Conservation (phyloP, 2,113 vertebrate species). For the Triplophysa tibetana region DNA sequence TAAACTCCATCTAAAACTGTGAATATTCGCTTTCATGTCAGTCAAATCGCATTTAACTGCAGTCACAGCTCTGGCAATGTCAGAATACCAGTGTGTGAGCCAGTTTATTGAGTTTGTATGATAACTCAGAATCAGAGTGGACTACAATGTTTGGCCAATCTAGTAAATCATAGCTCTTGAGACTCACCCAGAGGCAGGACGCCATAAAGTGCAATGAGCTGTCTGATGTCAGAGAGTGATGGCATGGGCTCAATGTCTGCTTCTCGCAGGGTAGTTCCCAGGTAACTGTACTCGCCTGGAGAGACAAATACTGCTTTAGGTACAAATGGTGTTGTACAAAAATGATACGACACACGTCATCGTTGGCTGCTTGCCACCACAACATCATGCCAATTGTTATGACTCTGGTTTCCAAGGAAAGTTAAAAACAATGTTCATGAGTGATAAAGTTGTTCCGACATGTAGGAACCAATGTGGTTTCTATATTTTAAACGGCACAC, state of each 20-base stretch:
- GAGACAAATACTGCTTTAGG: conserved; percentile 4
- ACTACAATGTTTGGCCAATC: conserved; percentile 4
- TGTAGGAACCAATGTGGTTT: conserved; percentile 26
- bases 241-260: conserved; percentile 76
- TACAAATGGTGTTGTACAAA: neutral
- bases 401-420: conserved; percentile 14
- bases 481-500: conserved; percentile 20
- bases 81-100: neutral
- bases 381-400: neutral
- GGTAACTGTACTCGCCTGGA: conserved; percentile 78
- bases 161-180: conserved; percentile 29
- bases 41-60: no score
- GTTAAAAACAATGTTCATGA: conserved; percentile 12
- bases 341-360: neutral
- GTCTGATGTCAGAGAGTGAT: conserved; percentile 77
- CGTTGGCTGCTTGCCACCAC: conserved; percentile 17
- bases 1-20: no score
- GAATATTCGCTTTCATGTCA: no score
- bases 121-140: conserved; percentile 23
- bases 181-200: conserved; percentile 81
- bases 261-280: conserved; percentile 72
- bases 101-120: neutral
- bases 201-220: conserved; percentile 80
- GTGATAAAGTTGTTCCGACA: conserved; percentile 16
- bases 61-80: neutral